Percentiles rank a stretch among this genome's conserved stretches.
These are phyloP conservation scores for Cyclophora albipunctata DNA, from an alignment of 2,888 invertebrate species.

Conservation along the genomic window DNA sequence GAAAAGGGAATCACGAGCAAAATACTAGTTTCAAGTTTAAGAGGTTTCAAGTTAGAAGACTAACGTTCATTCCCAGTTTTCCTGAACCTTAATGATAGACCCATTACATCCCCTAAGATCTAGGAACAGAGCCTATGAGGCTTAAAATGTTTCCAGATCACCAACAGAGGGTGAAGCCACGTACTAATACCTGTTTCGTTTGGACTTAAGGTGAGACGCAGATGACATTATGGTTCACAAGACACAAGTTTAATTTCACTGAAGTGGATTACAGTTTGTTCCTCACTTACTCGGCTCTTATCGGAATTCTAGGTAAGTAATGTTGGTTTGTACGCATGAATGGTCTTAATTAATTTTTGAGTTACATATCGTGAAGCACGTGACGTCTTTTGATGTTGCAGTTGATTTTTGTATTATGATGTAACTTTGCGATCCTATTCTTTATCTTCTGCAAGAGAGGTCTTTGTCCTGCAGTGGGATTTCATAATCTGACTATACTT, in stretches of 20 bases:
- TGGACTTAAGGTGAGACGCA: constrained; percentile 73
- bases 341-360: background rate
- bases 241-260: constrained; percentile 76
- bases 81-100: no score
- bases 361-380: background rate
- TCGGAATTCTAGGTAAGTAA: constrained; percentile 73
- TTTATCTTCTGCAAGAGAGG: no score
- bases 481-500: no score
- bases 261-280: constrained; percentile 76
- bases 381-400: no score
- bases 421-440: background rate
- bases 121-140: constrained; percentile 29
- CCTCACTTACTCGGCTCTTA: constrained; percentile 71
- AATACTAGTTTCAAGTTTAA: no score
- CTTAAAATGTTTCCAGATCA: constrained; percentile 49
- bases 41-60: no score
- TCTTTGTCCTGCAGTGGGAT: no score
- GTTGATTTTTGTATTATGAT: background rate
- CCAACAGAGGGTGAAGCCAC: constrained; percentile 6
- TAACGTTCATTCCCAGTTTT: no score
- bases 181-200: constrained; percentile 61
- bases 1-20: no score
- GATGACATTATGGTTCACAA: constrained; percentile 75
- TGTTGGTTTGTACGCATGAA: background rate
- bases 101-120: background rate